phyloP scores from a whole-genome alignment of 1,140 invertebrate genomes.

The Mamestra configurata region DNA sequence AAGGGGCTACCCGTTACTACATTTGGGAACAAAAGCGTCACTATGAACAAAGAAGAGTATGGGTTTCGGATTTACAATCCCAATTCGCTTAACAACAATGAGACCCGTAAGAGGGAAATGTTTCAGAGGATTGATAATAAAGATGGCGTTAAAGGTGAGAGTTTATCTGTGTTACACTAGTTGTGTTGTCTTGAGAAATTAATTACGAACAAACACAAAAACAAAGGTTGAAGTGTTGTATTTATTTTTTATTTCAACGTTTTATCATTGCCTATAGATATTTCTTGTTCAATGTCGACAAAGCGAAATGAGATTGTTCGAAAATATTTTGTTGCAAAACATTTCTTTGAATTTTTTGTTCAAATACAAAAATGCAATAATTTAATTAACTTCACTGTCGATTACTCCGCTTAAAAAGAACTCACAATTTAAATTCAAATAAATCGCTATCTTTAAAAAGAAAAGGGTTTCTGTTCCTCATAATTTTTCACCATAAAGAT shows the following conservation, averaged over 20 bases:
- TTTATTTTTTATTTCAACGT: too few species aligned
- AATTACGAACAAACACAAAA: not conserved
- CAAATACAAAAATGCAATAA: not conserved
- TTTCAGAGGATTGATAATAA: conserved; percentile 65
- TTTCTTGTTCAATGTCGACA: too few species aligned
- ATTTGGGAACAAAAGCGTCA: conserved; percentile 62
- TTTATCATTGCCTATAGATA: too few species aligned
- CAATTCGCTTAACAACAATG: conserved; percentile 59
- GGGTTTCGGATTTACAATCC: conserved; percentile 67
- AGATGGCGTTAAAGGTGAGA: conserved; percentile 64
- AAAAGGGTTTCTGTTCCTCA: not conserved
- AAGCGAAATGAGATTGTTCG: too few species aligned
- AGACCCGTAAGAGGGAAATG: conserved; percentile 61
- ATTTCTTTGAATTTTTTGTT: too few species aligned
- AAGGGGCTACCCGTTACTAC: conserved; percentile 55
- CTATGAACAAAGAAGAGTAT: conserved; percentile 64
- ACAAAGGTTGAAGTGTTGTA: too few species aligned
- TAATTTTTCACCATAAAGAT: conserved; percentile 23
- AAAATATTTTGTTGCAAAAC: too few species aligned
- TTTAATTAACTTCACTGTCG: not conserved
- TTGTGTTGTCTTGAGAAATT: not conserved
- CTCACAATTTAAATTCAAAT: not conserved
- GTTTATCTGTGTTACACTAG: not conserved
- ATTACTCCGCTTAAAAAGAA: too few species aligned
- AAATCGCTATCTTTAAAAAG: not conserved